Conservation (phyloP, 2,888 invertebrate species). For the Agonopterix arenella region DNA sequence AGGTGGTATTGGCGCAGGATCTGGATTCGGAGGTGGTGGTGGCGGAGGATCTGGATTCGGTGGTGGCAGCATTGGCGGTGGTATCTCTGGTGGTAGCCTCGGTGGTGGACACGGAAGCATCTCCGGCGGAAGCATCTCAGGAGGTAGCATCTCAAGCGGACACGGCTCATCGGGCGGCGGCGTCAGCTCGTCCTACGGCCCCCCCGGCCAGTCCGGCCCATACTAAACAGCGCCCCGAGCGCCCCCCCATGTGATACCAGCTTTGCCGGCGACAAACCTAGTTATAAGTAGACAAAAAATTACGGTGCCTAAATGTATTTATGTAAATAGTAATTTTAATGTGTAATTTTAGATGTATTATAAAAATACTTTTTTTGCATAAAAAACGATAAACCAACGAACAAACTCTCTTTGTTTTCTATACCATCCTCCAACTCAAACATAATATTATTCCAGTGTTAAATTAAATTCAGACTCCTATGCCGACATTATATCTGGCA, state of each 20-base stretch:
- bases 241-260: conserved; percentile 71
- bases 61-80: conserved; percentile 32
- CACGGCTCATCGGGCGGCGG: conserved; percentile 42
- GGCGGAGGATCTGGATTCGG: conserved; percentile 21
- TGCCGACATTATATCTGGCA: background rate
- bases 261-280: conserved; percentile 69
- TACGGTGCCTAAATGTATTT: conserved; percentile 78
- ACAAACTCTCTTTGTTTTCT: conserved; percentile 1
- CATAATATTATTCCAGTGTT: background rate
- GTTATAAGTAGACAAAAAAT: conserved; percentile 74
- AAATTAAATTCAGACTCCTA: background rate
- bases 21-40: conserved; percentile 23
- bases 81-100: conserved; percentile 28
- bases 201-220: conserved; percentile 82
- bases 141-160: conserved; percentile 32
- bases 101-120: conserved; percentile 36
- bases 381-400: conserved; percentile 58
- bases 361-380: conserved; percentile 70
- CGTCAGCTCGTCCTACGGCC: conserved; percentile 79
- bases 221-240: conserved; percentile 66
- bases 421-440: background rate
- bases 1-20: conserved; percentile 28
- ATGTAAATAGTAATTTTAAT: conserved; percentile 78
- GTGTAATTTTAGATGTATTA: conserved; percentile 71
- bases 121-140: conserved; percentile 30